Evolutionary conservation across 2,113 vertebrate species (phyloP), one percentile per base, ranked within the genome.

Genomic region (Platysternon megacephalum): DNA sequence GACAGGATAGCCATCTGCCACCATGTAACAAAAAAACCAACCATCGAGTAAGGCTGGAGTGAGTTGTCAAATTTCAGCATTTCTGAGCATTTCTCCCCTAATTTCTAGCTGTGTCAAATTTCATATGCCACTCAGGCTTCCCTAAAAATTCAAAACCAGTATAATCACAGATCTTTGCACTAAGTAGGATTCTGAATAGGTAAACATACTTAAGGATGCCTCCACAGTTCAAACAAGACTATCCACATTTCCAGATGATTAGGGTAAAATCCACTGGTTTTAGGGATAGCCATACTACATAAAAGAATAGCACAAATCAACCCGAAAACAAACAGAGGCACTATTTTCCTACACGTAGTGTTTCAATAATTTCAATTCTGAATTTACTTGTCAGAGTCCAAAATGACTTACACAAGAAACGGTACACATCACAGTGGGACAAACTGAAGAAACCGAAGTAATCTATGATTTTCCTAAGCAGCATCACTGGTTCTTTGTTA

Each of bases 41-140:
- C 8, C 35, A 68, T n/a, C 3, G 13, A 82, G 6, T 53, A 87
- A n/a, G 4, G 4, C 78, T 42, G 48, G 0, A 10, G 0, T 1
- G 8, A 24, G 16, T 48, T 88, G 55, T 13, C 42, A 49, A 56
- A 88, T 39, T 7, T 9, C 7, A 0, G 32, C 2, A 1, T 35
- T 65, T 35, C 35, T 49, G 48, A 49, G 13, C 12, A 49, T 49
- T 49, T 49, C 48, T 35, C 16, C 16, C 13, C 16, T 46, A 48
- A 72, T 32, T 61, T 16, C 29, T 61, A 61, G 76, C 87, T n/a
- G 6, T 14, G 11, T 4, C 78, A 21, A 61, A 28, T 85, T 35
- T 56, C 83, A 78, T 14, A 46, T 1, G 21, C 17, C n/a, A n/a
- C n/a, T n/a, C n/a, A n/a, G n/a, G n/a, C n/a, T n/a, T n/a, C n/a